Conservation (phyloP, 1,140 invertebrate genomes). For the Venustaconcha ellipsiformis region DNA sequence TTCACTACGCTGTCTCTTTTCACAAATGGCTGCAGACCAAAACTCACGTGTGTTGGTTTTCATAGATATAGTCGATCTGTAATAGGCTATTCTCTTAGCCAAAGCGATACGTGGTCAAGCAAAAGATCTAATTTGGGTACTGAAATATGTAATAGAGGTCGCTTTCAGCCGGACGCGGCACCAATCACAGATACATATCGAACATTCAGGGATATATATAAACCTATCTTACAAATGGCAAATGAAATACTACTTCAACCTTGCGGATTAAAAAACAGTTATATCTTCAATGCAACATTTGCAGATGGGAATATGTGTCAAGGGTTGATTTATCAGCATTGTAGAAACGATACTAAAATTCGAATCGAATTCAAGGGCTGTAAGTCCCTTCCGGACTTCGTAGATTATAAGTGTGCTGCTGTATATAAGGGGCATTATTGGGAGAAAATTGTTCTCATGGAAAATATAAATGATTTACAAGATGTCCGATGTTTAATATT, state of each 20-base stretch:
- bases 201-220: conserved; percentile 35
- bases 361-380: conserved; percentile 38
- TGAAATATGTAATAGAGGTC: conserved; percentile 27
- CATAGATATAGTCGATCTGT: conserved; percentile 34
- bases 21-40: conserved; percentile 50
- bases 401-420: conserved; percentile 43
- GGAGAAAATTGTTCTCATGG: conserved; percentile 46
- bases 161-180: conserved; percentile 38
- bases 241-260: conserved; percentile 5
- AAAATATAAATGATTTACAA: conserved; percentile 27
- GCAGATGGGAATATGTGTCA: conserved; percentile 35
- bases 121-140: conserved; percentile 24
- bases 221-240: conserved; percentile 36
- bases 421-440: conserved; percentile 42
- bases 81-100: conserved; percentile 35
- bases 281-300: conserved; percentile 38
- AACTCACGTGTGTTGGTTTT: conserved; percentile 45
- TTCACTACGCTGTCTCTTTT: conserved; percentile 46
- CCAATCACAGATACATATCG: conserved; percentile 48
- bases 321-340: conserved; percentile 42
- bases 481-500: conserved; percentile 40
- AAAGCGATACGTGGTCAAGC: conserved; percentile 44
- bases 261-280: conserved; percentile 39
- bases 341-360: conserved; percentile 33
- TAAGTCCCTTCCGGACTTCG: conserved; percentile 4